These are phyloP conservation scores for Anoplolepis gracilipes DNA, from an alignment of 1,140 invertebrate species.

Conservation along the genomic window DNA sequence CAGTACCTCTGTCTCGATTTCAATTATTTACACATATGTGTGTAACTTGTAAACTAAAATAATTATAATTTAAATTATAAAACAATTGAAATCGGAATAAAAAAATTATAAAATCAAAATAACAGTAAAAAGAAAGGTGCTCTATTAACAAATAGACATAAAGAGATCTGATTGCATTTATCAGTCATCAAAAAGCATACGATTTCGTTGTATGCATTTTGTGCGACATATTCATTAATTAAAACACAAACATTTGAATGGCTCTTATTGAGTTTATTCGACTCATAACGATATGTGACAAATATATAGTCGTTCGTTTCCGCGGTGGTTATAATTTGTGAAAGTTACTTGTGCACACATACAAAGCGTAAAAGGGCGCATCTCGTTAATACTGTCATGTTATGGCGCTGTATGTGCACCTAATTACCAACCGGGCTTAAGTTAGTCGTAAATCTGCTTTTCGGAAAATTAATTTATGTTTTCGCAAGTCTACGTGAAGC, in stretches of 20 bases:
- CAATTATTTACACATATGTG: background rate
- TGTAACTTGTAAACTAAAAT: background rate
- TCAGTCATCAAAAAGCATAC: background rate
- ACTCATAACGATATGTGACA: background rate
- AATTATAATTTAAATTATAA: background rate
- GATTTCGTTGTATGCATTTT: background rate
- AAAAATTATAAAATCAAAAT: background rate
- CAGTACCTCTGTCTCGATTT: background rate
- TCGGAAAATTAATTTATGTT: constrained; percentile 47
- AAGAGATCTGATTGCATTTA: background rate
- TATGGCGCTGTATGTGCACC: constrained; percentile 1
- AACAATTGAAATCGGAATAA: background rate
- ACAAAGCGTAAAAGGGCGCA: background rate
- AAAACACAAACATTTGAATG: constrained; percentile 1
- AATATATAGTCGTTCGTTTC: constrained; percentile 4
- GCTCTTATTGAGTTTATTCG: background rate
- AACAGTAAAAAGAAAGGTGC: background rate
- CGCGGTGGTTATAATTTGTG: background rate
- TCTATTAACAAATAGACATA: background rate
- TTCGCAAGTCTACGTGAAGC: background rate
- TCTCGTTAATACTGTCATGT: constrained; percentile 27
- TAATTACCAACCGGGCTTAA: constrained; percentile 60
- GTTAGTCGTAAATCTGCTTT: constrained; percentile 60
- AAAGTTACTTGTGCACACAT: constrained; percentile 5
- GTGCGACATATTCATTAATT: constrained; percentile 14